Conservation (phyloP, 2,797 vertebrate genomes). For the Pangasius krempfi region DNA sequence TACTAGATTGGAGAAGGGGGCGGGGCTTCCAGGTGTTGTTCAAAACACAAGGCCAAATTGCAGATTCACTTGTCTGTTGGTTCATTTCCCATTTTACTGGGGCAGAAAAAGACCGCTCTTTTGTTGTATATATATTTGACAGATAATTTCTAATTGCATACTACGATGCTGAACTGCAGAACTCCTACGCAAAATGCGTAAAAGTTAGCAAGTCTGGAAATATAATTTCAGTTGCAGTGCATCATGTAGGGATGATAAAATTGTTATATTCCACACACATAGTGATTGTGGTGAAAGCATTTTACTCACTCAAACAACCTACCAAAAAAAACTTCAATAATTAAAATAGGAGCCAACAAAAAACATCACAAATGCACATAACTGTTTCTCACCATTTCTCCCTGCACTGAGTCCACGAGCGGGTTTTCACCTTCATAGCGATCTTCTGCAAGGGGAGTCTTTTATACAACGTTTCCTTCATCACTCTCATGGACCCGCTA, state of each 20-base stretch:
- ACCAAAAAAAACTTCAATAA: not conserved
- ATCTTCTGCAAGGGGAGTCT: slow-evolving; percentile 70
- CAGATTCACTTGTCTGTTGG: not conserved
- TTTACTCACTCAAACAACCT: not conserved
- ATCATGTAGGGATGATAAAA: not conserved
- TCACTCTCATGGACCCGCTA: slow-evolving; percentile 34
- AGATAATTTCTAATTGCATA: not conserved
- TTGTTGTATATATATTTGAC: not conserved
- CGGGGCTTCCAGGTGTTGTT: not conserved
- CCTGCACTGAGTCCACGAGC: slow-evolving; percentile 73
- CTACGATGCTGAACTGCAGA: not conserved
- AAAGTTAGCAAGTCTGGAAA: not conserved
- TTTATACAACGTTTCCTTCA: slow-evolving; percentile 62
- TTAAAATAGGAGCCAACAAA: too few relatives aligned
- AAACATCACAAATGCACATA: not conserved
- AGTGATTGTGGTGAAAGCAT: not conserved
- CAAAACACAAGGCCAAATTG: not conserved
- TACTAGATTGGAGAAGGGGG: not conserved
- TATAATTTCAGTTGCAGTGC: not conserved
- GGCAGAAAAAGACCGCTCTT: too few relatives aligned
- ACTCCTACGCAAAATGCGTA: not conserved
- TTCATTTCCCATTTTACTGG: not conserved
- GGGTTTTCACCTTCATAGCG: slow-evolving; percentile 60
- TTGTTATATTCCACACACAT: not conserved
- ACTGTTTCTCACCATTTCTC: slow-evolving; percentile 69